These are phyloP conservation scores for Rhagonycha lutea DNA, from an alignment of 2,888 invertebrate genomes.

Conservation along the genomic window DNA sequence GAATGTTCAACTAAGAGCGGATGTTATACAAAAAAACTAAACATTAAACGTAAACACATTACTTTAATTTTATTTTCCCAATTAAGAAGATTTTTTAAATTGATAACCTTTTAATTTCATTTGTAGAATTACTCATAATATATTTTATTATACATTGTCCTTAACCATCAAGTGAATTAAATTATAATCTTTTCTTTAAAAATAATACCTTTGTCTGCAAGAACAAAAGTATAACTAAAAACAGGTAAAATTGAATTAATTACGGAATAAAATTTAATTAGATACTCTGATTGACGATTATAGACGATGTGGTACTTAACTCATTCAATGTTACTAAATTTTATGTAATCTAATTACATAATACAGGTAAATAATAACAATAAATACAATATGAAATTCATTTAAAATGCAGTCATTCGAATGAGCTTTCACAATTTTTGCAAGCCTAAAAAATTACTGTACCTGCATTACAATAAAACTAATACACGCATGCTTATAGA, in stretches of 20 bases:
- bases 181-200: background rate
- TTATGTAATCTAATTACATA: background rate
- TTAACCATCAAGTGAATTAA: background rate
- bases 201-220: background rate
- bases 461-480: background rate
- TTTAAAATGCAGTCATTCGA: background rate
- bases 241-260: background rate
- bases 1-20: slow-evolving; percentile 17
- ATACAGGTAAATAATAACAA: background rate
- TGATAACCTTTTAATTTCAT: slow-evolving; percentile 6
- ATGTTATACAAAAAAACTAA: slow-evolving; percentile 21
- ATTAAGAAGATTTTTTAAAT: slow-evolving; percentile 22
- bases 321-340: background rate
- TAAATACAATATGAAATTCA: background rate
- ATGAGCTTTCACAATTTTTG: background rate
- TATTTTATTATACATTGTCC: slow-evolving; percentile 1
- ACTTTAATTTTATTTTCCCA: slow-evolving; percentile 20
- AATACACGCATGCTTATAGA: background rate
- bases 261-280: background rate
- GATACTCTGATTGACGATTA: background rate
- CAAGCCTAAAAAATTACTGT: background rate
- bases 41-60: slow-evolving; percentile 18
- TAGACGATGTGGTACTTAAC: background rate
- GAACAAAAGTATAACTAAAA: background rate
- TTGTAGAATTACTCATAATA: background rate